A percentile compares a stretch with the other conserved stretches of the same genome.
Conservation (phyloP, 2,113 vertebrate species). For the Sisor rabdophorus region DNA sequence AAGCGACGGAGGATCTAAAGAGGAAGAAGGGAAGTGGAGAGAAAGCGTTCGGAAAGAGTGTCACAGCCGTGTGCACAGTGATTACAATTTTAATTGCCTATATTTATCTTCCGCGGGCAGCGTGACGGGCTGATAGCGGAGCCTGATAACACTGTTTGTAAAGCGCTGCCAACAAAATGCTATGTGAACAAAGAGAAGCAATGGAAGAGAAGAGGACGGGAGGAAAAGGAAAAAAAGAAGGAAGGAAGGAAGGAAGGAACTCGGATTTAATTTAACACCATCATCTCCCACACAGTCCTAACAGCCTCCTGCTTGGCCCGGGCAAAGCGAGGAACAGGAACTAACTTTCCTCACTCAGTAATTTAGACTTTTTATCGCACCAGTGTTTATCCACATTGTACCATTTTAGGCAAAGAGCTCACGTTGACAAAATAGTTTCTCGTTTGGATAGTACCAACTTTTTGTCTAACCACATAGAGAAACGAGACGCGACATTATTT, state of each 20-base stretch:
- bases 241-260: slow-evolving; percentile 36
- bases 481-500: not conserved
- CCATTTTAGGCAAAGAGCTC: not conserved
- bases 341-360: not conserved
- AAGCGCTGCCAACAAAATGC: slow-evolving; percentile 57
- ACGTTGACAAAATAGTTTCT: not conserved
- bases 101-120: slow-evolving; percentile 72
- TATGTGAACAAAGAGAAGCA: slow-evolving; percentile 46
- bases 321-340: not conserved
- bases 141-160: slow-evolving; percentile 67
- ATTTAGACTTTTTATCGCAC: not conserved
- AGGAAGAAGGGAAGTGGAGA: slow-evolving; percentile 31
- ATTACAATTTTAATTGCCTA: slow-evolving; percentile 77
- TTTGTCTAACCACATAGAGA: not conserved
- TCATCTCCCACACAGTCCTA: slow-evolving; percentile 20
- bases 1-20: not conserved
- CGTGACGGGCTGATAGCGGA: slow-evolving; percentile 71
- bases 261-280: slow-evolving; percentile 51
- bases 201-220: slow-evolving; percentile 22
- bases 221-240: slow-evolving; percentile 43
- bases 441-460: not conserved
- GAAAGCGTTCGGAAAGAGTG: slow-evolving; percentile 51
- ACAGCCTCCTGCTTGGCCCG: not conserved
- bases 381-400: not conserved
- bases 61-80: slow-evolving; percentile 66